These are phyloP conservation scores for Drosophila buzzatii DNA, from an alignment of 2,888 invertebrate genomes.

Conservation along the genomic window DNA sequence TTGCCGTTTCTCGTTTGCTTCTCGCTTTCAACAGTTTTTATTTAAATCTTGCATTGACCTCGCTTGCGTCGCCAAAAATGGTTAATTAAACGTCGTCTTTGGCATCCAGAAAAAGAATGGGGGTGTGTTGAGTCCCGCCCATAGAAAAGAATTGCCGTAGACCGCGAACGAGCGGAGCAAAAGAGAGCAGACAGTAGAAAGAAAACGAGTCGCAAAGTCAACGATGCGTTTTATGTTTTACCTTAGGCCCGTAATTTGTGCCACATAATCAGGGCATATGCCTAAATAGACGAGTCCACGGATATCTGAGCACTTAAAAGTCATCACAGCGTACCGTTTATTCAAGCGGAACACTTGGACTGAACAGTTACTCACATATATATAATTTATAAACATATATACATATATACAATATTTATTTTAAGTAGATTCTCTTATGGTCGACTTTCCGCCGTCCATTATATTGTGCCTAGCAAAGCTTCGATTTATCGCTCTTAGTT, in stretches of 20 bases:
- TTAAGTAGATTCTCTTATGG: background rate
- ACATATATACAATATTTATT: background rate
- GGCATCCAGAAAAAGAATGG: conserved; percentile 21
- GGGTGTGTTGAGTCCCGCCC: conserved; percentile 40
- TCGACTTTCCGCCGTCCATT: accelerated
- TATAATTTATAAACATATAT: background rate
- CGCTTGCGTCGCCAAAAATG: conserved; percentile 34
- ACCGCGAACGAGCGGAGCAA: conserved; percentile 25
- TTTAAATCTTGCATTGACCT: conserved; percentile 8
- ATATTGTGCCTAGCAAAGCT: background rate
- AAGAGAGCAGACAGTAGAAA: conserved; percentile 1
- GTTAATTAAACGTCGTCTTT: conserved; percentile 59
- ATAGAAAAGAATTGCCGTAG: conserved; percentile 51
- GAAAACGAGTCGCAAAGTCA: conserved; percentile 40
- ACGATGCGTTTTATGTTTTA: conserved; percentile 61
- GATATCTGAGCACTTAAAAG: conserved; percentile 19
- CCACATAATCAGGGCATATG: conserved; percentile 56
- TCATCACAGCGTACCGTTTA: conserved; percentile 25
- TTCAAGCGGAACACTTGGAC: conserved; percentile 45
- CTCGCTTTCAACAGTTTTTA: background rate
- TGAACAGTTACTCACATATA: background rate
- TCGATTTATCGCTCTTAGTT: background rate
- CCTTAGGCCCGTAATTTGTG: conserved; percentile 60
- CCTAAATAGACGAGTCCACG: conserved; percentile 12
- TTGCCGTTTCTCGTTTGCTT: background rate